Evolutionary conservation across 2,113 vertebrate genomes (phyloP).

Genomic region (Pseudopodoces humilis): DNA sequence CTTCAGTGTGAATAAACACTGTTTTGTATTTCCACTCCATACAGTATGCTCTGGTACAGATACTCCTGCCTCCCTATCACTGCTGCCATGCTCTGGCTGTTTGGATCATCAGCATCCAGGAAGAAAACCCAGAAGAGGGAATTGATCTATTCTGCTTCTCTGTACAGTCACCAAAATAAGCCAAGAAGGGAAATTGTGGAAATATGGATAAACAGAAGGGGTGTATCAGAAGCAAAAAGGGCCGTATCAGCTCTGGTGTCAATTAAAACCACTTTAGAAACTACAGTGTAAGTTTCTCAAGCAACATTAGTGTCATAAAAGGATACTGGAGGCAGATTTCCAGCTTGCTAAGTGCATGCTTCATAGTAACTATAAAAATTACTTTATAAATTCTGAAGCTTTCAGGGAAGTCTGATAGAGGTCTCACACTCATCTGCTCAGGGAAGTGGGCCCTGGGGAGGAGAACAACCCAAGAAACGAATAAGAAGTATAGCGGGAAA

Average conservation of each 20-base stretch:
- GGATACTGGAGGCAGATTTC: background rate
- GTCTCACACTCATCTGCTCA: background rate
- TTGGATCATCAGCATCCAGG: background rate
- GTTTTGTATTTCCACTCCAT: background rate
- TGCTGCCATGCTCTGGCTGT: background rate
- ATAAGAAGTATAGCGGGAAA: background rate
- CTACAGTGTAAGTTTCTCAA: background rate
- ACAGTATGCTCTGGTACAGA: background rate
- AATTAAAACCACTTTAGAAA: conserved; percentile 1
- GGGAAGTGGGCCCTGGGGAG: background rate
- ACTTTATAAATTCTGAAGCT: background rate
- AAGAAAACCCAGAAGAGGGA: background rate
- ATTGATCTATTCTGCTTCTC: background rate
- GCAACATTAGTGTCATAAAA: background rate
- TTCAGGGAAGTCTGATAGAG: background rate
- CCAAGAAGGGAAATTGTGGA: background rate
- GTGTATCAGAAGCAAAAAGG: background rate
- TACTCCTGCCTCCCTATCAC: background rate
- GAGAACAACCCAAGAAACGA: background rate
- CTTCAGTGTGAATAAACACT: background rate
- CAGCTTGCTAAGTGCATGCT: background rate
- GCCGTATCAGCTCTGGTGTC: background rate
- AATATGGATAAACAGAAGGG: background rate
- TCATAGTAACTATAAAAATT: background rate
- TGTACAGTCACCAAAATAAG: background rate